Evolutionary conservation across 2,888 invertebrate species (phyloP), one percentile per base, ranked within the genome.

Genomic region (Habrosyne pyritoides): DNA sequence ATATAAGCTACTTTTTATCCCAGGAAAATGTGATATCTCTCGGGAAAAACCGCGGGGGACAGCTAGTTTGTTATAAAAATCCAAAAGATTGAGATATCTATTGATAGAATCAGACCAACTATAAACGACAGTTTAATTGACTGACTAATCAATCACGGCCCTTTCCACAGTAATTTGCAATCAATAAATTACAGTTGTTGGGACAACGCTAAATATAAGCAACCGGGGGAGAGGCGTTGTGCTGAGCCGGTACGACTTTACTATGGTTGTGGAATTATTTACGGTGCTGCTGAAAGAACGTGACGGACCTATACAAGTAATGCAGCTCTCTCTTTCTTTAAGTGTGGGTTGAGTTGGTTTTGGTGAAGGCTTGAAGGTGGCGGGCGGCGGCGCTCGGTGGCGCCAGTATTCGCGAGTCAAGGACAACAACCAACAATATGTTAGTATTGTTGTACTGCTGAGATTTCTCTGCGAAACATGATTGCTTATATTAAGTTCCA

Each of bases 401-500:
- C 87, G 87, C 87, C 84, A 83, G 63, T 47, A 55, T 64, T 73
- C 72, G 72, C 75, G 66, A 84, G 81, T 84, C 88, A 87, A 87
- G 87, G 87, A 78, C 84, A 65, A 73, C 81, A 66, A 71, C 76
- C 65, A 67, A 57, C 59, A 66, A 63, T 74, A 59, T 64, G 63
- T 72, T 33, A 67, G 73, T 74, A 74, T 70, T 77, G 67, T 67
- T 64, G 59, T 60, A 67, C 54, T 63, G 53, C 61, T 52, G 60
- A 53, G 68, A 75, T 74, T 70, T 71, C 68, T 65, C 66, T 60
- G 50, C 56, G 60, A 65, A 14, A 28, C 12, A 4, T 8, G 42
- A 42, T 42, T 24, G 4, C 24, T 24, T 24, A 5, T 24, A 5
- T 24, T 5, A 24, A 3, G 3, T 10, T 50, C 18, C 28, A 26